Evolutionary conservation across 35 echinoderm and acorn worm genomes (phyloP), one percentile per base, ranked within the genome.

Genomic region (Anneissia japonica): DNA sequence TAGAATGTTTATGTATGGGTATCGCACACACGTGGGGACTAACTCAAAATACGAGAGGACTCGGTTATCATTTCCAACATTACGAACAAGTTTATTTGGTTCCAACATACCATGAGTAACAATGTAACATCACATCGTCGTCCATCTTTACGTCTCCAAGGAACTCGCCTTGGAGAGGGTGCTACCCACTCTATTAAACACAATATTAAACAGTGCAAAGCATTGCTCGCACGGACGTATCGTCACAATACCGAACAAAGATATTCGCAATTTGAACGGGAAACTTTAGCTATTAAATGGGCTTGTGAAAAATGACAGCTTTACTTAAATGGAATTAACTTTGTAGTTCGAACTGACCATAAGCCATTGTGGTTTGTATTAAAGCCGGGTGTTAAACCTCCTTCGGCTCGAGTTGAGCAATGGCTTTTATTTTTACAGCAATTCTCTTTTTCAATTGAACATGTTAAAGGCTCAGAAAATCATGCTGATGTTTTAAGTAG

Each of bases 341-440:
- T 90, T 79, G 46, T 73, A 31, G 94, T 93, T 7, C 74, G 84
- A 26, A 97, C 94, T 31, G 88, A 97, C 72, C 94, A 93, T 73
- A 97, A 97, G 55, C 84, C 94, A n/a, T 51, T 90, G 32, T 16
- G 92, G 16, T 84, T 87, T 33, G 55, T 97, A 34, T 93, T 90
- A 34, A 97, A 93, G 76, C 87, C 81, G 31, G 81, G 74, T 37
- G 32, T 79, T 36, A 80, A 84, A 77, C 90, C 81, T 74, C 85
- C 94, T 9, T 91, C 94, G 17, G 84, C 88, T 21, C 72, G 94
- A 90, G 90, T 93, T 81, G 91, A 97, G 81, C 36, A 91, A 85
- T 95, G 93, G 93, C 77, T 91, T 14, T 46, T 95, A 12, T 84
- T 88, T 39, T 46, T 95, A 46, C 89, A 95, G 84, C 72, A 89